Evolutionary conservation across 2,113 vertebrate species (phyloP), one percentile per base, ranked within the genome.

Genomic region (Aviceda subcristata): DNA sequence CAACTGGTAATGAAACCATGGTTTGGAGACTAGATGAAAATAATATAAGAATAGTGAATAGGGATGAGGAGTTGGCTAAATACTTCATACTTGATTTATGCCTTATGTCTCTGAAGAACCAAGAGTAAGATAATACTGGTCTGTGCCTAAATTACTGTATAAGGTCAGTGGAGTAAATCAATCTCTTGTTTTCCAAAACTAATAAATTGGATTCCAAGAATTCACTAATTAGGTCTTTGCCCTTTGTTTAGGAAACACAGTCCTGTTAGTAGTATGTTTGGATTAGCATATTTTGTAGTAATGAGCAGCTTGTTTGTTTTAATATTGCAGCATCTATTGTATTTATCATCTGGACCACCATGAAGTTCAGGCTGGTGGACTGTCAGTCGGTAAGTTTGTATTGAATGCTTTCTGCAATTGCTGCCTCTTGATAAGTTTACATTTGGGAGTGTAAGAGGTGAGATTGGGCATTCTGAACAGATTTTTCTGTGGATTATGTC

Each of bases 301-400:
- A 48, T 78, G 85, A 94, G 38, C 21, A 85, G 27, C 36, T 94
- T 83, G 34, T 53, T 80, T 91, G 56, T 89, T 94, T 93, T 64
- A 76, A 79, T 79, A 55, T 95, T 72, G 74, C 98, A 99, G 99
- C 99, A 39, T 99, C 99, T 94, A 99, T 99, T 95, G 98, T 99
- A 62, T 99, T 99, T 97, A 99, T 99, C 97, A 98, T 99, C 94
- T 99, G 99, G 99, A 99, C 99, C 50, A 99, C 99, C 93, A 99
- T 99, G 98, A 99, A 99, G 94, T 99, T 99, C 98, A 98, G 99
- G 96, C 98, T 99, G 96, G 99, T 99, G 22, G 99, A 99, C 90
- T 99, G 99, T 97, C 99, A 99, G 94, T 99, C 98, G 98, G 99
- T 99, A 88, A 98, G 99, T 98, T 95, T 59, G 5, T 75, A 26